phyloP scores from a whole-genome alignment of 1,140 invertebrate species.

The Rhynchophorus ferrugineus region DNA sequence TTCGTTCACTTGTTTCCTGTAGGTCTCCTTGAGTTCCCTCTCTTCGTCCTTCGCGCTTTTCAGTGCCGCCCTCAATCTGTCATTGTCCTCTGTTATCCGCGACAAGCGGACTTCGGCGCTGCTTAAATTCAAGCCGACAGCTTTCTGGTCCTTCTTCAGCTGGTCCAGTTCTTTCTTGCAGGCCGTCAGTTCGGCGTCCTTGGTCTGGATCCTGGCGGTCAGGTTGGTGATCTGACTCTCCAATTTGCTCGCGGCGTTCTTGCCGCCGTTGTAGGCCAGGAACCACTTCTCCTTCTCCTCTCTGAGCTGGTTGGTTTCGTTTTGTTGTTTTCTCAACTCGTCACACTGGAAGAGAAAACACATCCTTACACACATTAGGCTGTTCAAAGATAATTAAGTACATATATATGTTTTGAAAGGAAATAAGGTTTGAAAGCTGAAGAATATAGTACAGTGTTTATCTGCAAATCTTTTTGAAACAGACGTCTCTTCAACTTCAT shows the following conservation, averaged over 20 bases:
- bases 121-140: conserved; percentile 33
- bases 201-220: conserved; percentile 37
- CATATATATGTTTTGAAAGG: too few species aligned
- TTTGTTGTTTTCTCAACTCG: conserved; percentile 39
- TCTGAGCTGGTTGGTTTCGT: conserved; percentile 39
- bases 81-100: conserved; percentile 43
- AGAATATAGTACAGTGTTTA: too few species aligned
- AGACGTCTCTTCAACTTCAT: too few species aligned
- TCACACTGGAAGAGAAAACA: conserved; percentile 34
- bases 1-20: conserved; percentile 41
- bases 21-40: conserved; percentile 44
- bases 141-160: conserved; percentile 44
- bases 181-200: conserved; percentile 39
- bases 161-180: conserved; percentile 45
- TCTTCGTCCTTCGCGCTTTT: conserved; percentile 44
- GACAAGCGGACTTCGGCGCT: conserved; percentile 42
- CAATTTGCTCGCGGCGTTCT: conserved; percentile 38
- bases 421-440: too few species aligned
- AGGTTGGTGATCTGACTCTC: conserved; percentile 37
- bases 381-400: too few species aligned
- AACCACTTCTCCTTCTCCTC: conserved; percentile 42
- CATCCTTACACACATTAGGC: too few species aligned
- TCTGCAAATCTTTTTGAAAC: too few species aligned
- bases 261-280: conserved; percentile 33
- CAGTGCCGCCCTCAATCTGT: conserved; percentile 40